phyloP scores from a whole-genome alignment of 2,113 vertebrate species.

The Baryphthengus martii region DNA sequence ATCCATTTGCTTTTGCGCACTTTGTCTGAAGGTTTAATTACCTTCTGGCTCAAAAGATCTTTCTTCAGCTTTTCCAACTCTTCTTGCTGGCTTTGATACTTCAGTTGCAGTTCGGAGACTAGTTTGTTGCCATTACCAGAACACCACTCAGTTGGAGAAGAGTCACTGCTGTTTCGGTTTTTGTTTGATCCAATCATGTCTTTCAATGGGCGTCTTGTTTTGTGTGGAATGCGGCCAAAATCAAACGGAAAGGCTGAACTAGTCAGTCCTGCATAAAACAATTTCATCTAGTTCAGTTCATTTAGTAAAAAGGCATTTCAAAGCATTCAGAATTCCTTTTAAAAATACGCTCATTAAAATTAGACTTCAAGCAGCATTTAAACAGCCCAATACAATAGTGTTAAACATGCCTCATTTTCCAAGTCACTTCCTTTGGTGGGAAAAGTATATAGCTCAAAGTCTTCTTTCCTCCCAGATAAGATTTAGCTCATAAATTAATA shows the following conservation, averaged over 20 bases:
- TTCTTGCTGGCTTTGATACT: constrained; percentile 86
- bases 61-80: constrained; percentile 83
- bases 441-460: background rate
- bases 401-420: background rate
- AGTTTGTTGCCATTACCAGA: constrained; percentile 63
- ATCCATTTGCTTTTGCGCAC: background rate
- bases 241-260: constrained; percentile 87
- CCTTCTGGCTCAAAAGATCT: constrained; percentile 80
- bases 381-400: background rate
- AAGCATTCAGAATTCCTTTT: constrained; percentile 7
- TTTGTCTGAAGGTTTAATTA: constrained; percentile 4
- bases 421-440: background rate
- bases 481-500: background rate
- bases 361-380: background rate
- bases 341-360: background rate
- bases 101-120: constrained; percentile 74
- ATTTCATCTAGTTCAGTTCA: background rate
- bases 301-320: background rate
- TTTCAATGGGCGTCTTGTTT: constrained; percentile 77
- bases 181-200: constrained; percentile 77
- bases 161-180: constrained; percentile 71
- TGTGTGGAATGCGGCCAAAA: constrained; percentile 80
- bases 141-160: constrained; percentile 69
- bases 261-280: constrained; percentile 62
- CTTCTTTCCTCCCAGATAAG: background rate